Conservation (phyloP, 1,140 invertebrate species). For the Agrypnia vestita region DNA sequence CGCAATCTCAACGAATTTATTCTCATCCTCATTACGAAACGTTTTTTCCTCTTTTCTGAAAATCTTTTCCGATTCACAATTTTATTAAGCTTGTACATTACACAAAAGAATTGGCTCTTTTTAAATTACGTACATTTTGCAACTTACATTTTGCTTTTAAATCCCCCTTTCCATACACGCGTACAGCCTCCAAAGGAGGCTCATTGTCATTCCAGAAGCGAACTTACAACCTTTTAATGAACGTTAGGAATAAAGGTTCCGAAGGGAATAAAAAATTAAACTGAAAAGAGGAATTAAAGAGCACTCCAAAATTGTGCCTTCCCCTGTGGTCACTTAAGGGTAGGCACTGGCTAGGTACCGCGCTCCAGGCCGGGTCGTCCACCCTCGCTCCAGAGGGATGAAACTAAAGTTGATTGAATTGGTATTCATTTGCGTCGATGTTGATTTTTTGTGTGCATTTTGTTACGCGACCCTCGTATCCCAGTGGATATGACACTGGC, state of each 20-base stretch:
- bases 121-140: too few relatives aligned
- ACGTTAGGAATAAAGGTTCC: constrained; percentile 16
- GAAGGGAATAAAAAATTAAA: constrained; percentile 30
- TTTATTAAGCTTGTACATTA: too few relatives aligned
- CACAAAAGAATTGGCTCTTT: too few relatives aligned
- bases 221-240: constrained; percentile 26
- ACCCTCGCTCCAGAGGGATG: neutral
- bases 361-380: neutral
- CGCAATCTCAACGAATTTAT: too few relatives aligned
- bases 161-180: neutral
- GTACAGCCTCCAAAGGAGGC: neutral
- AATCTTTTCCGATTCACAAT: too few relatives aligned
- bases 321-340: constrained; percentile 21
- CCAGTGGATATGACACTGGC: too few relatives aligned
- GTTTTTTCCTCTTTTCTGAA: too few relatives aligned
- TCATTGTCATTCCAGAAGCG: constrained; percentile 31
- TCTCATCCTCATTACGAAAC: too few relatives aligned
- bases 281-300: constrained; percentile 35
- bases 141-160: neutral
- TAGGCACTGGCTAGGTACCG: neutral
- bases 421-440: neutral
- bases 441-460: neutral
- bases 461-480: too few relatives aligned
- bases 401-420: neutral
- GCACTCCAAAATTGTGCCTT: constrained; percentile 18